Evolutionary conservation across 2,888 invertebrate genomes (phyloP).

Genomic region (Thymelicus lineola): DNA sequence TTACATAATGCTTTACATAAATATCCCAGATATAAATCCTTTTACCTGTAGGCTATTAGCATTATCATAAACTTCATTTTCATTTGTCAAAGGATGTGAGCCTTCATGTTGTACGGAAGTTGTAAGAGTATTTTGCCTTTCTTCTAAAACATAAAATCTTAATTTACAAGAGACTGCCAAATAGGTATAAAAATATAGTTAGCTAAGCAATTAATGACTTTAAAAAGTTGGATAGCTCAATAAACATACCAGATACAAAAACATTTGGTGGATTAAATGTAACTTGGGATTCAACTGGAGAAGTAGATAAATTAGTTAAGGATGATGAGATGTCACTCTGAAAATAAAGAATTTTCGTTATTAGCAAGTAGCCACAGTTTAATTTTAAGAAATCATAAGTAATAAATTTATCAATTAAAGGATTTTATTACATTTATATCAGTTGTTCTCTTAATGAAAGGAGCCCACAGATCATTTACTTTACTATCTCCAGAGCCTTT

Average conservation of each 20-base stretch:
- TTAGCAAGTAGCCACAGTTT: too few relatives aligned
- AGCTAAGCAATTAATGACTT: too few relatives aligned
- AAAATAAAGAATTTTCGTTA: slow-evolving; percentile 31
- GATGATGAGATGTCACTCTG: slow-evolving; percentile 65
- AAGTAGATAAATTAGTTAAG: slow-evolving; percentile 53
- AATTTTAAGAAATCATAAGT: not conserved
- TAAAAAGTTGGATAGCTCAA: too few relatives aligned
- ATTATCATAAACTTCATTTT: slow-evolving; percentile 84
- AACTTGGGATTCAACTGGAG: slow-evolving; percentile 63
- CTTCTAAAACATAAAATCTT: slow-evolving; percentile 43
- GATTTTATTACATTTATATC: slow-evolving; percentile 73
- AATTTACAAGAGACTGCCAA: not conserved
- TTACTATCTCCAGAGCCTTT: slow-evolving; percentile 84
- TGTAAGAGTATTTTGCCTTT: slow-evolving; percentile 54
- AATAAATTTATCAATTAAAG: slow-evolving; percentile 1
- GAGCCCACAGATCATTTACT: slow-evolving; percentile 93
- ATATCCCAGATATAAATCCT: not conserved
- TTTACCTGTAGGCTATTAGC: slow-evolving; percentile 81
- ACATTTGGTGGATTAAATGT: slow-evolving; percentile 48
- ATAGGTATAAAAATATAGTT: not conserved
- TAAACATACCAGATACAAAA: slow-evolving; percentile 53
- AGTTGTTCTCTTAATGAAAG: slow-evolving; percentile 88
- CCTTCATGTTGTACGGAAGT: slow-evolving; percentile 59
- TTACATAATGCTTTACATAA: too few relatives aligned
- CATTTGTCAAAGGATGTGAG: slow-evolving; percentile 90